A percentile compares a stretch with the other conserved stretches of the same genome.
These are phyloP conservation scores for Platycnemis pennipes DNA, from an alignment of 2,888 invertebrate genomes.

Conservation along the genomic window DNA sequence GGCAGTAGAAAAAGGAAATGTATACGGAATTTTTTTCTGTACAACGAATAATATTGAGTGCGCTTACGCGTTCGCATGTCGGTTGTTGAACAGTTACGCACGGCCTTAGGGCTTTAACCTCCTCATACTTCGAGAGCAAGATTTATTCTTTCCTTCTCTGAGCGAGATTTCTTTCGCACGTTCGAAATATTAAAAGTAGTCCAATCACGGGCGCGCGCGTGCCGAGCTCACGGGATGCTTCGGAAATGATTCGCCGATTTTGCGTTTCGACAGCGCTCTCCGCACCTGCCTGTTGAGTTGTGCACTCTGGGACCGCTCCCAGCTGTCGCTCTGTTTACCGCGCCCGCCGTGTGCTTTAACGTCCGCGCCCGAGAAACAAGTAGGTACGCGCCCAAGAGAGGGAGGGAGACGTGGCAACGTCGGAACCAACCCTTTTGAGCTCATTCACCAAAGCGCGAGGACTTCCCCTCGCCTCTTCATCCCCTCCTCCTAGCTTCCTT, in stretches of 20 bases:
- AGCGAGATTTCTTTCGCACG: neutral
- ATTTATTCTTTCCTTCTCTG: no score
- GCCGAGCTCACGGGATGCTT: no score
- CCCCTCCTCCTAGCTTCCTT: neutral
- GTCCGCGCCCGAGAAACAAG: neutral
- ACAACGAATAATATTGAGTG: no score
- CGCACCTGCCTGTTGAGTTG: neutral
- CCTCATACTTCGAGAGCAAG: no score
- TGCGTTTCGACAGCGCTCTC: neutral
- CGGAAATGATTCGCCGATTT: neutral
- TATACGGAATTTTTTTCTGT: no score
- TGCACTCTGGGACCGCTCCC: neutral
- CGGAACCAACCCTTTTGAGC: slow-evolving; percentile 40
- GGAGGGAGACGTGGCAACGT: slow-evolving; percentile 44
- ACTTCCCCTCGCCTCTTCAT: neutral
- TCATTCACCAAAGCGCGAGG: slow-evolving; percentile 50
- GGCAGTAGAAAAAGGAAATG: no score
- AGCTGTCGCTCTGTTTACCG: neutral
- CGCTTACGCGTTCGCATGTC: no score
- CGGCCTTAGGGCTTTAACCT: no score
- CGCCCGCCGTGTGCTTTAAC: neutral
- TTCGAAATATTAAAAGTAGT: no score
- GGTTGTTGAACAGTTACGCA: no score
- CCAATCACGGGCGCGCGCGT: no score
- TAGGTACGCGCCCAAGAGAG: neutral